These are phyloP conservation scores for Trochalopteron elliotii DNA, from an alignment of 2,113 vertebrate genomes.

Conservation along the genomic window DNA sequence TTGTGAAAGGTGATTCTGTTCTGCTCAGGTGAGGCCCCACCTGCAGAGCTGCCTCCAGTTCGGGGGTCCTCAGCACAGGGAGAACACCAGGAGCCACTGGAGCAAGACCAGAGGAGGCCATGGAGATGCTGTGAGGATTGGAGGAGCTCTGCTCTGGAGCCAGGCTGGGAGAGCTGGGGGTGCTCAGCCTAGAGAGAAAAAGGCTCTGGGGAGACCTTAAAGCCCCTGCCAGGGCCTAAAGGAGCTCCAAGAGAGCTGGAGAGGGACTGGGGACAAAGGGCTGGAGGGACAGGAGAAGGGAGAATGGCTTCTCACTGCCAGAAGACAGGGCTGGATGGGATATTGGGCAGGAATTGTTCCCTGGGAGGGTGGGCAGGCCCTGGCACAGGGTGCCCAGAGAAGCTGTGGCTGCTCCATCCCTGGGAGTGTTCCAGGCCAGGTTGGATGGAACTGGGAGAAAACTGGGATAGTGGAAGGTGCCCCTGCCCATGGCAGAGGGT, in stretches of 20 bases:
- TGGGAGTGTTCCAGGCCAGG: not conserved
- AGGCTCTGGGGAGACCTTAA: rapidly evolving
- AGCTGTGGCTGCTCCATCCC: not conserved
- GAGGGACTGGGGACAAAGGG: rapidly evolving
- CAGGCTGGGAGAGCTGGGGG: not conserved
- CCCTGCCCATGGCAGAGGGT: not conserved
- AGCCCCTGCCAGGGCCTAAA: not conserved
- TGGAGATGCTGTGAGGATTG: not conserved
- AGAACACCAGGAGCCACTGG: not conserved
- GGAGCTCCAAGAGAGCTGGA: not conserved
- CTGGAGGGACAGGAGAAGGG: not conserved
- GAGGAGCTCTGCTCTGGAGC: not conserved
- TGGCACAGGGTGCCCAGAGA: not conserved
- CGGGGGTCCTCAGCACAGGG: not conserved
- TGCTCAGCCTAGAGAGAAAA: not conserved
- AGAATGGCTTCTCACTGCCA: not conserved
- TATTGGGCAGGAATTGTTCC: not conserved
- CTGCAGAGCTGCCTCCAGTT: not conserved
- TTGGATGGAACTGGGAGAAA: rapidly evolving
- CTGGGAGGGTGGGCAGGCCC: rapidly evolving
- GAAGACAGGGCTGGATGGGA: rapidly evolving
- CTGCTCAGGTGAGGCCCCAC: not conserved
- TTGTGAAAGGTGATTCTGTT: not conserved
- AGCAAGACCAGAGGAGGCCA: not conserved
- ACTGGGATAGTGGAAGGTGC: not conserved